Percentiles rank a stretch among this genome's conserved stretches.
These are phyloP conservation scores for Hycleus phaleratus DNA, from an alignment of 1,140 invertebrate species.

Conservation along the genomic window DNA sequence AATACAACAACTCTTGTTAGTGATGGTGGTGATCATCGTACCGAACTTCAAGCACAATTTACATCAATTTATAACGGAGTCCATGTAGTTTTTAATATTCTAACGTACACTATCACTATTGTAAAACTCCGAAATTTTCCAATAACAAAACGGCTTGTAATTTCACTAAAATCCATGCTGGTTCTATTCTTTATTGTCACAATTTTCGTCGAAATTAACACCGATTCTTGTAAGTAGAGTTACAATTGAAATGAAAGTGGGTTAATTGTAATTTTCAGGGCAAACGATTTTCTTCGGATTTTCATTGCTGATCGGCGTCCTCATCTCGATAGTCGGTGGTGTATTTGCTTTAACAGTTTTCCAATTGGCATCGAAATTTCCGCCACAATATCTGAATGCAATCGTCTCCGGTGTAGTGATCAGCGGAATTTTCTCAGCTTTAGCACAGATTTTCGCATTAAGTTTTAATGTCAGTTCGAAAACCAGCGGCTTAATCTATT, in stretches of 20 bases:
- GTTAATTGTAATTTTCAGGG: conserved; percentile 10
- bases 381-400: conserved; percentile 18
- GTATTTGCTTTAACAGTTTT: conserved; percentile 23
- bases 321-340: conserved; percentile 18
- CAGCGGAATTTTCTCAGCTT: conserved; percentile 22
- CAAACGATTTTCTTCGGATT: conserved; percentile 17
- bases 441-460: conserved; percentile 22
- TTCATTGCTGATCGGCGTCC: conserved; percentile 15
- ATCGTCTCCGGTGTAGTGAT: conserved; percentile 21
- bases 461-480: conserved; percentile 2
- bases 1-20: not conserved
- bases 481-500: conserved; percentile 12
- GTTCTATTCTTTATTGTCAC: conserved; percentile 20
- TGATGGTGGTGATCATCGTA: conserved; percentile 2
- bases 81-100: conserved; percentile 10
- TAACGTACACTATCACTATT: conserved; percentile 5
- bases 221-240: conserved; percentile 20
- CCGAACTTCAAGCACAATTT: conserved; percentile 20
- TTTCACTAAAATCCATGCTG: not conserved
- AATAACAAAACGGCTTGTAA: not conserved
- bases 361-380: conserved; percentile 23
- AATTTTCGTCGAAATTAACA: conserved; percentile 19
- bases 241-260: not conserved
- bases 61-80: conserved; percentile 12
- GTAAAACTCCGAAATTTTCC: not conserved